Evolutionary conservation across 2,113 vertebrate species (phyloP), one percentile per base, ranked within the genome.

Genomic region (Enhydra lutris): DNA sequence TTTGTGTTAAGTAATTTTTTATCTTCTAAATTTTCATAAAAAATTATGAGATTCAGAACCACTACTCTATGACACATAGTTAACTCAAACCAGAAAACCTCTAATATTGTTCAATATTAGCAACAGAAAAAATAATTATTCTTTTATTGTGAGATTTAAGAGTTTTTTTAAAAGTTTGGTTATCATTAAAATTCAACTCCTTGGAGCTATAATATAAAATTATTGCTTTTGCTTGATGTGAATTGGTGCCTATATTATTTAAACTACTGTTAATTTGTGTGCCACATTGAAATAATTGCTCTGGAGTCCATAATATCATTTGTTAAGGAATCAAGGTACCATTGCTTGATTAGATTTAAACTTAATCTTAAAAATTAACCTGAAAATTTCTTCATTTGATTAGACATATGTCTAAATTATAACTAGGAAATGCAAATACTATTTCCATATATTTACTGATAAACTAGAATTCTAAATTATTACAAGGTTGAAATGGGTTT

Each of bases 101-200:
- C 26, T 73, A 74, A 11, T 14, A 50, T 91, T 55, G 0, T 94
- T 96, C 45, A 57, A 91, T 92, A 93, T 73, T 18, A 52, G 9
- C 55, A n/a, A 15, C 2, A 76, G 42, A 73, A 83, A 36, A 94
- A 94, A 87, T 21, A 93, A 20, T 89, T 45, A 1, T 71, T 96
- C 17, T 93, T 97, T 97, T 79, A 80, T 91, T 92, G 23, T 39
- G 20, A 95, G 26, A 85, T 6, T 2, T 89, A 86, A 50, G 34
- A 96, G 29, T 97, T 97, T 2, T 97, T 2, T n/a, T 95, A 84
- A 91, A 95, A 94, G 42, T 97, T 97, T 92, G 89, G 65, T 50
- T 52, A 97, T 84, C 42, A 86, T 97, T 98, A 96, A 97, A 95
- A 97, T 97, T 94, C 50, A 95, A 83, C 63, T 65, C 29, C 24